These are phyloP conservation scores for Typhlichthys subterraneus DNA, from an alignment of 2,797 vertebrate genomes.

Conservation along the genomic window DNA sequence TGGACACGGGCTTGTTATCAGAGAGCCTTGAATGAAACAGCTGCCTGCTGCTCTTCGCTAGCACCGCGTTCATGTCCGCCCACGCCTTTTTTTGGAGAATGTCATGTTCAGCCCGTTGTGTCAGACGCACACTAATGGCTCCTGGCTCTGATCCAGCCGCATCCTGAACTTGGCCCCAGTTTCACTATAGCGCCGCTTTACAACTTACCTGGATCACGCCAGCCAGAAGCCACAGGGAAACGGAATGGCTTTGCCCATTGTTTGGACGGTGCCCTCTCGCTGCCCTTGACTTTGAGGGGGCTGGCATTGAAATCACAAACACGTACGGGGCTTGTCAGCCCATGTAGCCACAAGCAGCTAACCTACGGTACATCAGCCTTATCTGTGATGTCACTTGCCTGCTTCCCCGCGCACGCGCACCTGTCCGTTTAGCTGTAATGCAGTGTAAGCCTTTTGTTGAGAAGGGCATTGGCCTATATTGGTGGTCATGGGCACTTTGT, in stretches of 20 bases:
- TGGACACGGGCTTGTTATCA: constrained; percentile 70
- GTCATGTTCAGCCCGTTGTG: constrained; percentile 64
- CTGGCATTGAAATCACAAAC: constrained; percentile 60
- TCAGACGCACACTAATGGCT: constrained; percentile 68
- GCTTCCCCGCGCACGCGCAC: constrained; percentile 52
- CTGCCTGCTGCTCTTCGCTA: constrained; percentile 56
- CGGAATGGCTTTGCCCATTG: constrained; percentile 40
- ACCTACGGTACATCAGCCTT: constrained; percentile 43
- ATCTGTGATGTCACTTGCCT: constrained; percentile 58
- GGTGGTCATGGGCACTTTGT: constrained; percentile 57
- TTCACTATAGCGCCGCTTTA: constrained; percentile 33
- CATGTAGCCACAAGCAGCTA: constrained; percentile 45
- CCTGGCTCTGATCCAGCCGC: constrained; percentile 67
- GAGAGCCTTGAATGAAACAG: constrained; percentile 73
- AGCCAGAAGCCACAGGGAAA: constrained; percentile 29
- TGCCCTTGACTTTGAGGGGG: constrained; percentile 58
- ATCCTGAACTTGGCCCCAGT: constrained; percentile 56
- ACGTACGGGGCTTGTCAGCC: constrained; percentile 53
- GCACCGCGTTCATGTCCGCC: constrained; percentile 57
- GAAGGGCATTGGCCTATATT: constrained; percentile 72
- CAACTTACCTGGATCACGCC: constrained; percentile 67
- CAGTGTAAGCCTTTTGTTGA: constrained; percentile 62
- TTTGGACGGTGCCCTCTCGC: constrained; percentile 51
- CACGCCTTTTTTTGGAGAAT: constrained; percentile 57
- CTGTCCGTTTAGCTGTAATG: constrained; percentile 56